Conservation (phyloP, 2,888 invertebrate genomes). For the Lumbricus terrestris region DNA sequence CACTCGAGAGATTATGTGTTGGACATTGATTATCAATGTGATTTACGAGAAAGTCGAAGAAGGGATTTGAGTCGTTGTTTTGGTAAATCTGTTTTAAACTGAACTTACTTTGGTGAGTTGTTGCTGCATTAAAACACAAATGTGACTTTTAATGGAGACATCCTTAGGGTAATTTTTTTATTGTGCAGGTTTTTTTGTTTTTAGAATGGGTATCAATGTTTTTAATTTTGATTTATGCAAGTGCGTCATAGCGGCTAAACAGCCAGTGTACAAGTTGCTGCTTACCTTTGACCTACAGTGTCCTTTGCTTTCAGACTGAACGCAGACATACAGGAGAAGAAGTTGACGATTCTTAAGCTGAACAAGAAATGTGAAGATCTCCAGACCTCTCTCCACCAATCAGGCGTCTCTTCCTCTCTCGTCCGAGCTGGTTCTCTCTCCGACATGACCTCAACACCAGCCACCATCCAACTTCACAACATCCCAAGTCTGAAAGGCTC, state of each 20-base stretch:
- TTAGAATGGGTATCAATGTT: neutral
- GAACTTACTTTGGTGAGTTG: too few species aligned
- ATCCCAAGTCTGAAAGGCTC: neutral
- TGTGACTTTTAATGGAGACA: neutral
- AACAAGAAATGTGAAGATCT: constrained; percentile 8
- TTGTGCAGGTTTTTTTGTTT: neutral
- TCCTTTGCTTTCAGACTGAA: neutral
- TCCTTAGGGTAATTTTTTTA: too few species aligned
- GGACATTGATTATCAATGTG: too few species aligned
- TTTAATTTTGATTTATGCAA: too few species aligned
- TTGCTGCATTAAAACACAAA: neutral
- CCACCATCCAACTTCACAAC: neutral
- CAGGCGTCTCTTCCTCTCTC: neutral
- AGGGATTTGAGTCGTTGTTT: too few species aligned
- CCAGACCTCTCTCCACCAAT: neutral
- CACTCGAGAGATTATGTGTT: too few species aligned
- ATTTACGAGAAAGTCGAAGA: neutral
- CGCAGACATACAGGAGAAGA: constrained; percentile 4
- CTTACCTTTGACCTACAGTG: neutral
- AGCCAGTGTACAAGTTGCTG: too few species aligned
- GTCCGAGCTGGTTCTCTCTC: neutral
- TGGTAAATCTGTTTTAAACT: too few species aligned
- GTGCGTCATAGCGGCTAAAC: too few species aligned
- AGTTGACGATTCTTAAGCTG: neutral
- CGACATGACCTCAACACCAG: neutral